These are phyloP conservation scores for Melinaea menophilus DNA, from an alignment of 2,888 invertebrate genomes.

Conservation along the genomic window DNA sequence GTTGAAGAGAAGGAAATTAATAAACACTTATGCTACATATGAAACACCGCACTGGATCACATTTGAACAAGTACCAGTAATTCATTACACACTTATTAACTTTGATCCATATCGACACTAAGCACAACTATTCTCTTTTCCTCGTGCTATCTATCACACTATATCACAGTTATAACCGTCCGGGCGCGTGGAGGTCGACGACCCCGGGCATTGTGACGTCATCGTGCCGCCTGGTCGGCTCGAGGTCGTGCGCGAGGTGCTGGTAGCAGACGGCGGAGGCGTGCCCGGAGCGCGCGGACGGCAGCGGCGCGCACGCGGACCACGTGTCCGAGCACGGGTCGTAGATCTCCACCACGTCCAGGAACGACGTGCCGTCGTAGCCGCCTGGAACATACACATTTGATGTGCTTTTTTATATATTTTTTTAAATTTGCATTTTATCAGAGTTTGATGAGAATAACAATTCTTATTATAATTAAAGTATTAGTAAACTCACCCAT, in stretches of 20 bases:
- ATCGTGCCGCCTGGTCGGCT: constrained; percentile 32
- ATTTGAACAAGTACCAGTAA: not conserved
- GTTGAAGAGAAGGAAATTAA: not conserved
- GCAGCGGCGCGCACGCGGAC: constrained; percentile 86
- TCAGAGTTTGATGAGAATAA: no score
- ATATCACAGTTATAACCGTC: no score
- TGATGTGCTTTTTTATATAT: not conserved
- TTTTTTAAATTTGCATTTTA: not conserved
- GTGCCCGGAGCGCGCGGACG: constrained; percentile 93
- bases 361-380: constrained; percentile 91
- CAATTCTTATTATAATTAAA: not conserved
- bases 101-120: no score
- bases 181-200: no score
- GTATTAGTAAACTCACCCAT: constrained; percentile 78
- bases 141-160: no score
- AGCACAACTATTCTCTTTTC: no score
- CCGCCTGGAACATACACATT: constrained; percentile 79
- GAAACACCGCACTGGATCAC: not conserved
- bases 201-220: constrained; percentile 25
- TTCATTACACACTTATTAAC: no score
- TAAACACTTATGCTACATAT: not conserved
- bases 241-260: constrained; percentile 75
- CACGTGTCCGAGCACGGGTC: constrained; percentile 87
- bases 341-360: constrained; percentile 92
- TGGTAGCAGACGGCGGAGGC: constrained; percentile 93